Evolutionary conservation across 2,113 vertebrate species (phyloP).

Genomic region (Megaleporinus macrocephalus): DNA sequence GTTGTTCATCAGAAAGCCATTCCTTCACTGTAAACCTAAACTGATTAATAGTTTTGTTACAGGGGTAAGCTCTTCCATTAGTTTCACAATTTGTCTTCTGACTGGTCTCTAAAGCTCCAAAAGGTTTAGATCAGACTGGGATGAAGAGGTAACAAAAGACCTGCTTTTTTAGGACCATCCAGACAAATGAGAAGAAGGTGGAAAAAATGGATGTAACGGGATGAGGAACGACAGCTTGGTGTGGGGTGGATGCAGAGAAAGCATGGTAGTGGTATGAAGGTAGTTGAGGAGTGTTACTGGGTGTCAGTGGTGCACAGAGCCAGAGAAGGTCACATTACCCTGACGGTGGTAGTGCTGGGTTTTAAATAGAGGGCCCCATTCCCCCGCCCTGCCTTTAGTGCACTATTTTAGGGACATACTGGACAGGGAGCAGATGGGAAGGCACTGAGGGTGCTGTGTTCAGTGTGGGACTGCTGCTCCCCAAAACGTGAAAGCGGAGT

Average conservation of each 20-base stretch:
- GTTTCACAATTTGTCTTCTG: background rate
- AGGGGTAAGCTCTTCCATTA: background rate
- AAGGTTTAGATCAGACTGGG: background rate
- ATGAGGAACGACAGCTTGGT: conserved; percentile 8
- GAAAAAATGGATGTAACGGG: background rate
- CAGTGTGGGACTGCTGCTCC: conserved; percentile 22
- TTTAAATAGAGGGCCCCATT: conserved; percentile 79
- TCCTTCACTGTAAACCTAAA: background rate
- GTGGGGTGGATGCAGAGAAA: conserved; percentile 17
- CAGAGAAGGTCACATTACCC: conserved; percentile 78
- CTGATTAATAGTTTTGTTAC: no score
- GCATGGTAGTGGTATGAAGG: background rate
- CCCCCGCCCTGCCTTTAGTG: conserved; percentile 68
- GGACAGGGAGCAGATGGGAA: conserved; percentile 40
- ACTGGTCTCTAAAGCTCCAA: background rate
- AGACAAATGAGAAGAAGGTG: background rate
- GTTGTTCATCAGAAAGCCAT: background rate
- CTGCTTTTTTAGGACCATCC: background rate
- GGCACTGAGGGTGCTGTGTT: conserved; percentile 53
- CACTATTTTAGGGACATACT: conserved; percentile 73
- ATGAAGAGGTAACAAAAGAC: background rate
- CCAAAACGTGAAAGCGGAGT: conserved; percentile 35
- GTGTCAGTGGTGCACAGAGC: conserved; percentile 59
- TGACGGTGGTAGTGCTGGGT: conserved; percentile 74
- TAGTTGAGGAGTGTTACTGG: conserved; percentile 34